Evolutionary conservation across 2,888 invertebrate species (phyloP).

Genomic region (Drepanosiphum platanoidis): DNA sequence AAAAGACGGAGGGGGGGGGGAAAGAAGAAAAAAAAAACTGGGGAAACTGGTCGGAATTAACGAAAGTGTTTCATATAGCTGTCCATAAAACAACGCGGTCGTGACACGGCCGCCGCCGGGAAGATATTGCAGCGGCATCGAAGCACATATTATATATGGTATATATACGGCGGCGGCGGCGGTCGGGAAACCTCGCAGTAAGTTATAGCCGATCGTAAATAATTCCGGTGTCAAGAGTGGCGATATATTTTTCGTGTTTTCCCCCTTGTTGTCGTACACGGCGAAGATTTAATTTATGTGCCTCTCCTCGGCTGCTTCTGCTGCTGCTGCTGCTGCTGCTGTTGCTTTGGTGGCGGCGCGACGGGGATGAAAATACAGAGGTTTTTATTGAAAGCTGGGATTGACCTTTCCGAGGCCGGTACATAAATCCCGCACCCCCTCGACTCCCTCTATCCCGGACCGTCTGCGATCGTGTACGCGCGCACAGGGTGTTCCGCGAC

Average conservation of each 20-base stretch:
- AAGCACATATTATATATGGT: neutral
- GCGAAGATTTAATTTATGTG: slow-evolving; percentile 61
- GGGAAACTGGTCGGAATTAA: slow-evolving; percentile 41
- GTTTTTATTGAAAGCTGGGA: slow-evolving; percentile 61
- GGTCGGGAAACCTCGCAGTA: slow-evolving; percentile 55
- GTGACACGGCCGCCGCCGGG: slow-evolving; percentile 31
- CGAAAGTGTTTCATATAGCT: slow-evolving; percentile 61
- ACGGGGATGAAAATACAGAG: slow-evolving; percentile 43
- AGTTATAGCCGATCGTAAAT: slow-evolving; percentile 60
- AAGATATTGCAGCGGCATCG: slow-evolving; percentile 4
- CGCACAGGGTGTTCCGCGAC: too few relatives aligned
- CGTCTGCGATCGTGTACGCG: too few relatives aligned
- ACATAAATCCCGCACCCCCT: slow-evolving; percentile 39
- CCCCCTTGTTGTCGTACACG: slow-evolving; percentile 29
- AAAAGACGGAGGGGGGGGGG: too few relatives aligned
- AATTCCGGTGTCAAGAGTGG: slow-evolving; percentile 56
- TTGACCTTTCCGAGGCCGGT: slow-evolving; percentile 47
- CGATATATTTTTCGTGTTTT: slow-evolving; percentile 61
- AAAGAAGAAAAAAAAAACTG: neutral
- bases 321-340: neutral
- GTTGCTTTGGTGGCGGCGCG: too few relatives aligned
- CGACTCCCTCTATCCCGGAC: too few relatives aligned
- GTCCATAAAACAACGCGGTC: slow-evolving; percentile 60
- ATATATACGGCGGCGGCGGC: neutral
- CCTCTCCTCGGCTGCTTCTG: neutral